These are phyloP conservation scores for Acipenser transmontanus DNA, from an alignment of 2,797 vertebrate genomes.

Conservation along the genomic window DNA sequence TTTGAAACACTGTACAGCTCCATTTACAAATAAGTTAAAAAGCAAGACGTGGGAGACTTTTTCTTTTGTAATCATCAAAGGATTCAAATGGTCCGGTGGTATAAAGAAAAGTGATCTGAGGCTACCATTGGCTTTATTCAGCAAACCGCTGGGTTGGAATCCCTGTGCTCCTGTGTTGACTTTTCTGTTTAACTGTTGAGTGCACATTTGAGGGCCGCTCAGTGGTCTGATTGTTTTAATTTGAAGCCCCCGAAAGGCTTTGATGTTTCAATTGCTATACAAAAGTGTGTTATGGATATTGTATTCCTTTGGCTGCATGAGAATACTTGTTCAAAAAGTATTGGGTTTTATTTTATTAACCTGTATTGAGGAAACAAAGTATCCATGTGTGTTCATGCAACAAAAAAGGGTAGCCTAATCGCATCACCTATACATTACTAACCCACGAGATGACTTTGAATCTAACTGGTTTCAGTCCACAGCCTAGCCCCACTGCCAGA, in stretches of 20 bases:
- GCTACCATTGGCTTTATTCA: neutral
- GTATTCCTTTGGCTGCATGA: neutral
- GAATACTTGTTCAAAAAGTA: too few species aligned
- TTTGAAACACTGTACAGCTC: neutral
- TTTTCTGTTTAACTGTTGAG: neutral
- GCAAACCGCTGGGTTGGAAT: neutral
- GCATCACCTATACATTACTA: too few species aligned
- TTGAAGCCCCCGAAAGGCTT: neutral
- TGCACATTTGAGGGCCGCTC: neutral
- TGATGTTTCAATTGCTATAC: constrained; percentile 2
- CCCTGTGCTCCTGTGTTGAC: neutral
- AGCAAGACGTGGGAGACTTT: neutral
- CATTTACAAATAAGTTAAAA: neutral
- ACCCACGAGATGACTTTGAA: too few species aligned
- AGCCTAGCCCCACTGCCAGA: too few species aligned
- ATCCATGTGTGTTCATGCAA: too few species aligned
- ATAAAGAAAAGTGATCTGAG: neutral
- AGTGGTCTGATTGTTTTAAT: neutral
- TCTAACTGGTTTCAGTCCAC: too few species aligned
- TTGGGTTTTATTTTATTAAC: neutral
- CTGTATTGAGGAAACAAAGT: neutral
- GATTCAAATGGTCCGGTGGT: neutral
- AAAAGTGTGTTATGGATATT: neutral
- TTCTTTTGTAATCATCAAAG: constrained; percentile 3
- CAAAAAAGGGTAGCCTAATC: too few species aligned